A percentile compares a stretch with the other conserved stretches of the same genome.
phyloP scores from a whole-genome alignment of 2,797 vertebrate species.

The Enteromius radiatus region DNA sequence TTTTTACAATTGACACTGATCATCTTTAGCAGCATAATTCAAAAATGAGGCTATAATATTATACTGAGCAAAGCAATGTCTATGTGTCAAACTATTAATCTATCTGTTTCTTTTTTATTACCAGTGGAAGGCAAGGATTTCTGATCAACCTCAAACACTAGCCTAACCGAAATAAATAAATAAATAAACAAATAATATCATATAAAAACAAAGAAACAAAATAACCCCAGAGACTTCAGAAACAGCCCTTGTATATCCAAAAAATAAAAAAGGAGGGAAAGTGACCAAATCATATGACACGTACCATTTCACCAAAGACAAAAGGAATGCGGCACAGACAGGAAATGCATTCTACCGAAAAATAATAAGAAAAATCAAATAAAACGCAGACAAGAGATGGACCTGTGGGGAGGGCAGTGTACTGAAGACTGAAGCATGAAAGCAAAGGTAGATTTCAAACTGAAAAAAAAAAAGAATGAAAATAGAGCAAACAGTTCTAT shows the following conservation, averaged over 20 bases:
- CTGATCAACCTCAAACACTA: not conserved
- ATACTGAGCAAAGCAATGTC: not conserved
- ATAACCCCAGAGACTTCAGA: constrained; percentile 13
- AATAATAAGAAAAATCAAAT: constrained; percentile 69
- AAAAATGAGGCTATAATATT: not conserved
- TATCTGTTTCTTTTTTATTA: not conserved
- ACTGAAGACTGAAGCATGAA: constrained; percentile 79
- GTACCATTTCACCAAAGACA: constrained; percentile 80
- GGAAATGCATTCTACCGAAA: constrained; percentile 88
- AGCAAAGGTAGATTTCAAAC: constrained; percentile 76
- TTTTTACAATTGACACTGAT: not conserved
- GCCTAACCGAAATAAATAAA: not conserved
- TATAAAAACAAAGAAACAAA: not conserved
- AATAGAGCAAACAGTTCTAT: constrained; percentile 70
- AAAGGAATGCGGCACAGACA: constrained; percentile 87
- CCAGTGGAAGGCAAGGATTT: not conserved
- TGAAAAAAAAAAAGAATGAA: constrained; percentile 75
- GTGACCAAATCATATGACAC: constrained; percentile 68
- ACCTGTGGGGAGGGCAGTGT: constrained; percentile 76
- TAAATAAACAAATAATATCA: not conserved
- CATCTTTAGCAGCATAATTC: not conserved
- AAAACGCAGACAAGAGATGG: constrained; percentile 73
- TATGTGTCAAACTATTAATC: not conserved
- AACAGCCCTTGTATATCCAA: constrained; percentile 23
- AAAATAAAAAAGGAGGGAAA: constrained; percentile 50